These are phyloP conservation scores for Wiebesia pumilae DNA, from an alignment of 1,140 invertebrate genomes.

Conservation along the genomic window DNA sequence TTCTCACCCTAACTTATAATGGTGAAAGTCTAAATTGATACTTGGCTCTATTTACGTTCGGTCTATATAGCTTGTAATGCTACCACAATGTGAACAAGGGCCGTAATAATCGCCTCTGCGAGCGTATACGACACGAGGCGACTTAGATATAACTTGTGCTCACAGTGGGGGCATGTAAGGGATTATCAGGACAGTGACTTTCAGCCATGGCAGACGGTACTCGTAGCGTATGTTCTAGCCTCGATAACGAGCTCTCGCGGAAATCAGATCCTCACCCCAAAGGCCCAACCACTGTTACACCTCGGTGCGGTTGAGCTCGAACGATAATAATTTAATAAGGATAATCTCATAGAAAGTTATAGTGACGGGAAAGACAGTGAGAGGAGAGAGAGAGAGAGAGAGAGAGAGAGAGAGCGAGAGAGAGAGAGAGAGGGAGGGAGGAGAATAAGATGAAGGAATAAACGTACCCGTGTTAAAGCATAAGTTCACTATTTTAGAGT, in stretches of 20 bases:
- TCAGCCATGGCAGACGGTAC: neutral
- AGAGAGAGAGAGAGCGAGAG: no score
- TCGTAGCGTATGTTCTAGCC: neutral
- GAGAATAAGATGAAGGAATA: no score
- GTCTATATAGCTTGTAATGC: neutral
- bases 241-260: conserved; percentile 37
- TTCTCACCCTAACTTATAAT: neutral
- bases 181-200: conserved; percentile 21
- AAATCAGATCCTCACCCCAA: conserved; percentile 32
- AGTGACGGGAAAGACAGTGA: no score
- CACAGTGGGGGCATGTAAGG: neutral
- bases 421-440: no score
- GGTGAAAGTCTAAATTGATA: conserved; percentile 41
- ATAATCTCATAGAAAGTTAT: conserved; percentile 49
- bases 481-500: neutral
- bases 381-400: conserved; percentile 16
- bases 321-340: conserved; percentile 54
- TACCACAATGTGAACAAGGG: neutral
- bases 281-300: neutral
- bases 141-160: neutral
- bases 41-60: conserved; percentile 35
- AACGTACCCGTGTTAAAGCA: neutral
- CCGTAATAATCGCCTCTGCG: neutral
- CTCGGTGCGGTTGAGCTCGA: conserved; percentile 2
- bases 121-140: neutral